These are phyloP conservation scores for Cremastinae sp. DNA, from an alignment of 2,888 invertebrate genomes.

Conservation along the genomic window DNA sequence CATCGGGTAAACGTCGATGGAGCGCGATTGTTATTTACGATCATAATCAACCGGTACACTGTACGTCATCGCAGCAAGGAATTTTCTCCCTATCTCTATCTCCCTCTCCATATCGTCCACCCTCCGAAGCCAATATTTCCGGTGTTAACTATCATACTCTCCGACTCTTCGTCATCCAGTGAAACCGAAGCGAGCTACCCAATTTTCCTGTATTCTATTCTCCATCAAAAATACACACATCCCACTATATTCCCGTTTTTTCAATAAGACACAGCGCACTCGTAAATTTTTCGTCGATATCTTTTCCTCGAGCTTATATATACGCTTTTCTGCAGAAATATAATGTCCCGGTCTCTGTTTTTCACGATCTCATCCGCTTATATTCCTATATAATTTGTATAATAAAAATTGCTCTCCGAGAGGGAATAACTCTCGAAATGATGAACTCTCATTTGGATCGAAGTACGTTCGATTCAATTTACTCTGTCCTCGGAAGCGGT, in stretches of 20 bases:
- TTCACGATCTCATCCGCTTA: neutral
- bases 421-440: neutral
- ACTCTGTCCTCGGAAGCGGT: slow-evolving; percentile 6
- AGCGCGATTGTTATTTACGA: slow-evolving; percentile 74
- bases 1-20: slow-evolving; percentile 72
- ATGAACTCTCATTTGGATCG: neutral
- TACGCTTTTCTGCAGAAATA: neutral
- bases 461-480: neutral
- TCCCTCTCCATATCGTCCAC: slow-evolving; percentile 12
- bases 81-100: slow-evolving; percentile 3
- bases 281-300: slow-evolving; percentile 3
- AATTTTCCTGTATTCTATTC: slow-evolving; percentile 25
- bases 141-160: slow-evolving; percentile 56
- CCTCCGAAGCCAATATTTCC: slow-evolving; percentile 56
- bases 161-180: slow-evolving; percentile 42
- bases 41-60: slow-evolving; percentile 68
- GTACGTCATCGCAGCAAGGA: slow-evolving; percentile 52
- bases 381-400: slow-evolving; percentile 37
- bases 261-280: slow-evolving; percentile 11
- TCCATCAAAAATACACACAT: slow-evolving; percentile 7
- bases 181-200: neutral
- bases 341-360: too few relatives aligned
- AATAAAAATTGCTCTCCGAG: neutral
- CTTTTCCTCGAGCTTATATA: too few relatives aligned
- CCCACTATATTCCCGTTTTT: neutral